Conservation (phyloP, 2,797 vertebrate genomes). For the Graptemys geographica region DNA sequence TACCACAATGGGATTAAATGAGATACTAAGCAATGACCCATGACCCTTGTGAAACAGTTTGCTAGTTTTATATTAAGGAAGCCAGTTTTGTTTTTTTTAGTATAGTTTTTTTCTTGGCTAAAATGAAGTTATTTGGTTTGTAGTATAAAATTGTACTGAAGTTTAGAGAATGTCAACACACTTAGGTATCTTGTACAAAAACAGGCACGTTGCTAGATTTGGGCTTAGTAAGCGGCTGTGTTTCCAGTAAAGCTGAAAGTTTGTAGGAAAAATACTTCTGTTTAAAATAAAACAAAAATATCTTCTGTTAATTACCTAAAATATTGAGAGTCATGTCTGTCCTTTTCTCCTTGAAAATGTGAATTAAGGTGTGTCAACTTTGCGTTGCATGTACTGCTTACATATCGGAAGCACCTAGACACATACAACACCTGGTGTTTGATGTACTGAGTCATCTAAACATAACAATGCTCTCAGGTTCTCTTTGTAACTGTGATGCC, state of each 20-base stretch:
- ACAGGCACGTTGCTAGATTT: neutral
- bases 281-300: constrained; percentile 1
- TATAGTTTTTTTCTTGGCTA: neutral
- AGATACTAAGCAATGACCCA: constrained; percentile 75
- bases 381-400: neutral
- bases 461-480: neutral
- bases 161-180: neutral
- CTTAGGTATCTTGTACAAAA: neutral
- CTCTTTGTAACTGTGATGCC: neutral
- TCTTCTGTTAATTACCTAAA: neutral
- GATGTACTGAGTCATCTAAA: neutral
- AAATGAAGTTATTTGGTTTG: constrained; percentile 12
- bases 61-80: constrained; percentile 56
- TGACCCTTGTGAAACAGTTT: constrained; percentile 61
- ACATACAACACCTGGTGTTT: neutral
- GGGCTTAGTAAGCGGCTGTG: neutral
- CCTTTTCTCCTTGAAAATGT: constrained; percentile 26
- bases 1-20: constrained; percentile 74
- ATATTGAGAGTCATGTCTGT: neutral
- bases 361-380: neutral
- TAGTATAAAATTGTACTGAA: neutral
- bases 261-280: constrained; percentile 4
- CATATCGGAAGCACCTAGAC: neutral
- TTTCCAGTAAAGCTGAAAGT: constrained; percentile 28
- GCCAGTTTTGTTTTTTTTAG: neutral